Base-by-base conservation (phyloP, 2,888 invertebrate genomes). In the Seira ritae region DNA sequence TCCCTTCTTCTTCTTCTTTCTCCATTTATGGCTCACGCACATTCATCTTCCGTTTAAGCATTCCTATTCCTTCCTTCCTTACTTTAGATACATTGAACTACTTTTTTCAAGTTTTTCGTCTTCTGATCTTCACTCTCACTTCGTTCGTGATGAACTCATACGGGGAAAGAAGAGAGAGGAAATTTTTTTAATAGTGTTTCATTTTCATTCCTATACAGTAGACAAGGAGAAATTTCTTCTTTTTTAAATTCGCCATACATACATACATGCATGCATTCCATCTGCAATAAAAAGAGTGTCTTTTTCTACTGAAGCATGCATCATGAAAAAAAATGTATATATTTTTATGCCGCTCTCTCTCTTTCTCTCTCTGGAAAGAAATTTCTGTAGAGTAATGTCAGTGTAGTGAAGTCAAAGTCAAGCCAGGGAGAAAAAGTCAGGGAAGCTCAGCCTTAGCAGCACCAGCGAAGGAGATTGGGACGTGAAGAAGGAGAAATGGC, bases 401-500 rank as follows among this genome's bases (percentile, higher is more conserved):
- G 31, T 31, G 3, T n/a, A n/a, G n/a, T n/a, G n/a, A n/a, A 42
- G 12, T 6, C 6, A 42, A 42, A 55, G 55, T 55, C 55, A 42
- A 42, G 55, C 6, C 17, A 17, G 55, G 15, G 55, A n/a, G 31
- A 31, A 31, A 31, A 31, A 31, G 31, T 31, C 31, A 31, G 31
- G 31, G 31, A n/a, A 31, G 31, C 31, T 31, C 31, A 4, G 31
- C 31, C 8, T n/a, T 42, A 42, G 42, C 12, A 42, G 6, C 6
- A 42, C 6, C 42, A 42, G 42, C 42, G n/a, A n/a, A n/a, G n/a
- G 12, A 55, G 55, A 55, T n/a, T 55, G 55, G 55, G 15, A 55
- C 55, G 55, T 55, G 55, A 55, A 55, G 74, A 74, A 71, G 71
- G 50, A 31, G 74, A 66, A 74, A 66, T 65, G 65, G 65, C 74